phyloP scores from a whole-genome alignment of 2,888 invertebrate genomes.

The Volucella bombylans region DNA sequence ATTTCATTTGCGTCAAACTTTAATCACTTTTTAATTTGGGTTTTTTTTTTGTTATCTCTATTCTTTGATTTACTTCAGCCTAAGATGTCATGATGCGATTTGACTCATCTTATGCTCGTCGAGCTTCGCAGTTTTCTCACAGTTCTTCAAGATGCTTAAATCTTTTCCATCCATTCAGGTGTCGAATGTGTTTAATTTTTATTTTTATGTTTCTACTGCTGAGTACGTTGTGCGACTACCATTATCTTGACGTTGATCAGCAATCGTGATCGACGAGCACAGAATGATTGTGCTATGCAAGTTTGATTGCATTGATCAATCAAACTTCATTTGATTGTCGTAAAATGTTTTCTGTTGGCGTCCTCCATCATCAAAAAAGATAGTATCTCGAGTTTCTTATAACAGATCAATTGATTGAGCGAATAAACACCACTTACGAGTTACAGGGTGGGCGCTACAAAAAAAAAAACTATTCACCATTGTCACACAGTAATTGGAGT shows the following conservation, averaged over 20 bases:
- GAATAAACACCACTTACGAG: not conserved
- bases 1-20: slow-evolving; percentile 6
- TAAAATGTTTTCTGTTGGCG: not conserved
- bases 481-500: not conserved
- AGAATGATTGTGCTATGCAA: too few relatives aligned
- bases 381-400: not conserved
- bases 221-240: too few relatives aligned
- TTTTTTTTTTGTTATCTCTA: not conserved
- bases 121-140: too few relatives aligned
- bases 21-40: not conserved
- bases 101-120: too few relatives aligned
- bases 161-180: too few relatives aligned
- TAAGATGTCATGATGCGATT: not conserved
- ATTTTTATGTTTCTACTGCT: too few relatives aligned
- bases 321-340: not conserved
- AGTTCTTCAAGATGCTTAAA: too few relatives aligned
- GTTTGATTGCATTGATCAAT: too few relatives aligned
- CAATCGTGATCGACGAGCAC: too few relatives aligned
- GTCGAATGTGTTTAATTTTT: too few relatives aligned
- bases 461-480: slow-evolving; percentile 1
- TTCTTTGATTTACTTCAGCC: slow-evolving; percentile 3
- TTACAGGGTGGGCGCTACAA: slow-evolving; percentile 8
- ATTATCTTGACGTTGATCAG: too few relatives aligned
- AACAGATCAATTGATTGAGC: slow-evolving; percentile 12
- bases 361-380: not conserved